Evolutionary conservation across 1,140 invertebrate genomes (phyloP).

Genomic region (Arion vulgaris): DNA sequence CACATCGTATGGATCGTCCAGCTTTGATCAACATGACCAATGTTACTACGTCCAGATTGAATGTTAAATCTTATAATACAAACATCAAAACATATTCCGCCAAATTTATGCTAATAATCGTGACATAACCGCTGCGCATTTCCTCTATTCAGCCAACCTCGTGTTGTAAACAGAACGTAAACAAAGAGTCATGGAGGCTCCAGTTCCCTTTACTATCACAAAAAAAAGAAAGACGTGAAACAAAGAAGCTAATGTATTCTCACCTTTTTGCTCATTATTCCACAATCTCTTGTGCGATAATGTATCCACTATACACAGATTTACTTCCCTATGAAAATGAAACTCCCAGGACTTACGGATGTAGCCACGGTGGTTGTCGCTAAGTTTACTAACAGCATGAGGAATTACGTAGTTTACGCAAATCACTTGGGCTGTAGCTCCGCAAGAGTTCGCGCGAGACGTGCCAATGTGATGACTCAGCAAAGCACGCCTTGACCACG

Average conservation of each 20-base stretch:
- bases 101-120: neutral
- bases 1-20: no score
- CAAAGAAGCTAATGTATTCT: conserved; percentile 26
- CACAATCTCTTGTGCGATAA: neutral
- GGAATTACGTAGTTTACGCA: conserved; percentile 60
- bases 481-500: conserved; percentile 55
- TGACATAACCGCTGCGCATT: conserved; percentile 30
- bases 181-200: conserved; percentile 46
- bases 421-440: conserved; percentile 44
- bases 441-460: conserved; percentile 44
- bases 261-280: conserved; percentile 62
- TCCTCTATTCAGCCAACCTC: conserved; percentile 39
- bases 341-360: conserved; percentile 34
- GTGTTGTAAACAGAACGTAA: conserved; percentile 57
- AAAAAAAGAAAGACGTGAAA: neutral
- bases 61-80: neutral
- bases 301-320: conserved; percentile 1
- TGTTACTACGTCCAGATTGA: neutral
- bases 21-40: neutral
- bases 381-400: conserved; percentile 45
- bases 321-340: conserved; percentile 32
- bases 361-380: conserved; percentile 33
- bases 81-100: neutral
- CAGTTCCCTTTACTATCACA: conserved; percentile 35
- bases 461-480: conserved; percentile 60